Evolutionary conservation across 1,140 invertebrate species (phyloP), one percentile per base, ranked within the genome.

Genomic region (Zelostemma sp.): DNA sequence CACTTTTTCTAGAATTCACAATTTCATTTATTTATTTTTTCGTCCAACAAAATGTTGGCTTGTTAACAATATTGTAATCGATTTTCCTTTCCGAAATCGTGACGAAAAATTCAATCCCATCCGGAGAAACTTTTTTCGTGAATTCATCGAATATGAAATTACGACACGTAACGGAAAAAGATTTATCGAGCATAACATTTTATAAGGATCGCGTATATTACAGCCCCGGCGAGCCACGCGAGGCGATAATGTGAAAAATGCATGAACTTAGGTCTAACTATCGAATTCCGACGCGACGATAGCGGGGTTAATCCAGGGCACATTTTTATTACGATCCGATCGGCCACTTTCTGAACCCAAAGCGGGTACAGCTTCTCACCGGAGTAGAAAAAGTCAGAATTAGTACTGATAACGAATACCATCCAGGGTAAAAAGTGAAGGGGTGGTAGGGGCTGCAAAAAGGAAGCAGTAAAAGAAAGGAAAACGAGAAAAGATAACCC

Each of bases 401-500:
- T 66, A 66, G 68, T 69, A 67, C 70, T 69, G 75, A 76, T 75
- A 77, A 73, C 62, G 70, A 74, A 76, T 74, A 75, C 65, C 73
- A 68, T 53, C 21, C 35, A 62, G 67, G 35, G 53, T 12, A 62
- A 46, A 60, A 38, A 56, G 31, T 12, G 16, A 55, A 55, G 41
- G 33, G 48, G 33, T 40, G 17, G 16, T 35, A 16, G 28, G 16
- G 49, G 63, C 31, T 50, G 25, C 9, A 48, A 31, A 28, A 21
- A 40, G 40, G 12, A 56, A 61, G 21, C 35, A 17, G 41, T 40
- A 55, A 15, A 55, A 61, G 59, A 68, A 54, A 40, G 45, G 51
- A 43, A 60, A 38, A 43, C 35, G 48, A 46, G 25, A 57, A 6
- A 21, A 55, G 38, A 58, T 61, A 45, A 55, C 50, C 49, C 28